Evolutionary conservation across 1,140 invertebrate genomes (phyloP).

Genomic region (Sycophila sp.): DNA sequence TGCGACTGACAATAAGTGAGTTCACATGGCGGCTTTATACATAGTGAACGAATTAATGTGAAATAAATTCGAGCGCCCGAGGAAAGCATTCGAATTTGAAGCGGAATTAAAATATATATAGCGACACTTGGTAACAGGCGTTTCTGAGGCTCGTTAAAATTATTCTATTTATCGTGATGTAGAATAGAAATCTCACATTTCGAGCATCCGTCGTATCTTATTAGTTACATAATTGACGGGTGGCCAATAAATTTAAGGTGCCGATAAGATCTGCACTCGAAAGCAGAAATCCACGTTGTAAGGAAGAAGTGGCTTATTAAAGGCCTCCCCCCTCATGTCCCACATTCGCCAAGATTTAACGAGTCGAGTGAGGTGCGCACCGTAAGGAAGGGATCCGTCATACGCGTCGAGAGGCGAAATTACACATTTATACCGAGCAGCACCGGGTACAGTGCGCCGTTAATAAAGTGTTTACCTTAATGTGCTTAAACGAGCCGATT

Average conservation of each 20-base stretch:
- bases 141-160: no score
- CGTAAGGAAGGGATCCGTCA: slow-evolving; percentile 9
- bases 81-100: no score
- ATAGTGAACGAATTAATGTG: no score
- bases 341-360: slow-evolving; percentile 11
- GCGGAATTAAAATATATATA: no score
- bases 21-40: no score
- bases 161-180: no score
- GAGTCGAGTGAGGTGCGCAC: background rate
- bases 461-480: slow-evolving; percentile 9
- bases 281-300: background rate
- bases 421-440: background rate
- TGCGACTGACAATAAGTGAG: no score
- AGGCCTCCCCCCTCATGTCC: background rate
- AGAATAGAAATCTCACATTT: no score
- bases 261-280: slow-evolving; percentile 9
- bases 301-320: slow-evolving; percentile 14
- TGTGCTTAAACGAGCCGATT: background rate
- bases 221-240: slow-evolving; percentile 1
- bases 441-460: background rate
- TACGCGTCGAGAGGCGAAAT: background rate
- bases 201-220: no score
- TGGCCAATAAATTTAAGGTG: background rate
- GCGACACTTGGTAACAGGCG: no score
- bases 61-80: no score